phyloP scores from a whole-genome alignment of 2,888 invertebrate genomes.

The Peribatodes rhomboidaria region DNA sequence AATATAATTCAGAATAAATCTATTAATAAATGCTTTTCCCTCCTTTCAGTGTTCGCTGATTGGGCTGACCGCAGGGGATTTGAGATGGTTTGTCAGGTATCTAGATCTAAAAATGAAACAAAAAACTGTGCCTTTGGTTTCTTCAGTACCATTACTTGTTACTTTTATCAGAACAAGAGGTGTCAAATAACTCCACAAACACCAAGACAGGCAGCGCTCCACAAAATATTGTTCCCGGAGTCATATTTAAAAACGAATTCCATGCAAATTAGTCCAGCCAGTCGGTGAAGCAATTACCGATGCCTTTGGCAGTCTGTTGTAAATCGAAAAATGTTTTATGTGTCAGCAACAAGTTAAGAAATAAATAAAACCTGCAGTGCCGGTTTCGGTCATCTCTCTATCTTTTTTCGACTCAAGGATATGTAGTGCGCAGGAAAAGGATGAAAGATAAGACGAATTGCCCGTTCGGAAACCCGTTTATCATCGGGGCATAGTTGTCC shows the following conservation, averaged over 20 bases:
- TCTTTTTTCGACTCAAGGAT: constrained; percentile 53
- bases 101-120: no score
- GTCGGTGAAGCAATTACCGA: constrained; percentile 69
- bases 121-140: no score
- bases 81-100: no score
- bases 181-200: constrained; percentile 49
- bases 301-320: constrained; percentile 62
- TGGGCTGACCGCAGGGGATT: no score
- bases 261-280: constrained; percentile 71
- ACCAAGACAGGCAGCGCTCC: constrained; percentile 62
- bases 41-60: no score
- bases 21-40: no score
- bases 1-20: no score
- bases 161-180: constrained; percentile 31
- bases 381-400: constrained; percentile 59
- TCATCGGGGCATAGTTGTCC: constrained; percentile 70
- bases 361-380: constrained; percentile 78
- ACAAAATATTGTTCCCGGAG: constrained; percentile 59
- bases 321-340: constrained; percentile 80
- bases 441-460: constrained; percentile 68
- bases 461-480: constrained; percentile 80
- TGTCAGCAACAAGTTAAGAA: constrained; percentile 81
- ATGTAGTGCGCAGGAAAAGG: constrained; percentile 46
- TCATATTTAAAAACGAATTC: constrained; percentile 73
- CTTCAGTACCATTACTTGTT: constrained; percentile 50